Percentiles rank a stretch among this genome's conserved stretches.
Evolutionary conservation across 2,888 invertebrate species (phyloP).

Genomic region (Tetrapedia diversipes): DNA sequence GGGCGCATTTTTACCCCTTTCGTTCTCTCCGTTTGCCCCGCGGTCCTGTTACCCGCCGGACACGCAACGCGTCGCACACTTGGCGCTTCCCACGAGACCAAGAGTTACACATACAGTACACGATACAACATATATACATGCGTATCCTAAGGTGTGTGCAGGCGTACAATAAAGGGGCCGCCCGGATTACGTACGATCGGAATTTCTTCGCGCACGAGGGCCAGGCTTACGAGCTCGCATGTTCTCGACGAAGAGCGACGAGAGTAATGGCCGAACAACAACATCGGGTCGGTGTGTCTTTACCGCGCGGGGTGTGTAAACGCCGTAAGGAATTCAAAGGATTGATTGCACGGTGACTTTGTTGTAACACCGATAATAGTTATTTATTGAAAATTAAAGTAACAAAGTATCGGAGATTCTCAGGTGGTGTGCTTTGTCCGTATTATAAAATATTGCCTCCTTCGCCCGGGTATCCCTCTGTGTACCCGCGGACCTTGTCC

Average conservation of each 20-base stretch:
- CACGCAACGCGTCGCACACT: constrained; percentile 14
- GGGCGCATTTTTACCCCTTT: not conserved
- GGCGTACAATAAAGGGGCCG: constrained; percentile 17
- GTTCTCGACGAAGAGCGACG: not conserved
- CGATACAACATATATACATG: constrained; percentile 34
- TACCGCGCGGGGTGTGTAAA: not conserved
- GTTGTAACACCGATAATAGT: constrained; percentile 47
- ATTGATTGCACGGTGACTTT: constrained; percentile 19
- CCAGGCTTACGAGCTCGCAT: not conserved
- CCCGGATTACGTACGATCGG: not conserved
- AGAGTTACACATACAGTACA: constrained; percentile 38
- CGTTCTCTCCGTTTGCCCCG: constrained; percentile 63
- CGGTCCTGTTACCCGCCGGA: constrained; percentile 51
- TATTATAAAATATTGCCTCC: constrained; percentile 53
- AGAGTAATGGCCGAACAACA: not conserved
- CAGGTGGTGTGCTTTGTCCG: constrained; percentile 37
- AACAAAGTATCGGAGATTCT: constrained; percentile 47
- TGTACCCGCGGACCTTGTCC: constrained; percentile 32
- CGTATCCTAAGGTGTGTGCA: constrained; percentile 33
- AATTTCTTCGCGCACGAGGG: constrained; percentile 23
- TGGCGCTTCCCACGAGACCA: constrained; percentile 38
- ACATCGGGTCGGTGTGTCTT: too few species aligned
- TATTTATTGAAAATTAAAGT: constrained; percentile 52
- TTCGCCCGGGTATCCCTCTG: constrained; percentile 36
- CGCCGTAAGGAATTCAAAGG: constrained; percentile 1